These are phyloP conservation scores for Trachelus iudaicus DNA, from an alignment of 2,888 invertebrate genomes.

Conservation along the genomic window DNA sequence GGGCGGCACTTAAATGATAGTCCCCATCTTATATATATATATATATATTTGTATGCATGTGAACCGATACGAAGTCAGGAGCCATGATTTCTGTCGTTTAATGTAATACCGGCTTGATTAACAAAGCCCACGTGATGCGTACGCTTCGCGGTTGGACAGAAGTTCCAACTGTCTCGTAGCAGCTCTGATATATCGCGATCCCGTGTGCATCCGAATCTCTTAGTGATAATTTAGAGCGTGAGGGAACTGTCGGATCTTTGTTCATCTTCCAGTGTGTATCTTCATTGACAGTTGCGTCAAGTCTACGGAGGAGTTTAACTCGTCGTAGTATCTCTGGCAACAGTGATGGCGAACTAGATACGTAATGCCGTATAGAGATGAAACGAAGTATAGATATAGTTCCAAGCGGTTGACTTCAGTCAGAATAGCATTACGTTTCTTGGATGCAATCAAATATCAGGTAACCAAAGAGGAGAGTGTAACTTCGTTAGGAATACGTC, in stretches of 20 bases:
- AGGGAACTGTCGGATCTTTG: background rate
- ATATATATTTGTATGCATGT: background rate
- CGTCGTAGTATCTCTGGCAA: background rate
- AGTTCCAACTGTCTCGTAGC: background rate
- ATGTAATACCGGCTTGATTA: background rate
- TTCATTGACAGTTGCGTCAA: background rate
- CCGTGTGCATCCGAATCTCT: background rate
- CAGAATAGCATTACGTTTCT: background rate
- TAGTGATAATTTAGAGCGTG: too few species aligned
- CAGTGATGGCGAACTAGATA: background rate
- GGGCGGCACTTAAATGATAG: background rate
- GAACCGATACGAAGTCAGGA: background rate
- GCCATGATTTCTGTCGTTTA: background rate
- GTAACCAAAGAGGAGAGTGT: background rate
- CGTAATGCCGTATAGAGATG: background rate
- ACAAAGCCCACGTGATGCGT: constrained; percentile 25
- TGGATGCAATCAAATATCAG: background rate
- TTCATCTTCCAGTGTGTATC: background rate
- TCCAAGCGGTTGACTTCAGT: background rate
- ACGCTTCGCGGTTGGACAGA: constrained; percentile 17
- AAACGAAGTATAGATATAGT: background rate
- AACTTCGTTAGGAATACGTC: too few species aligned
- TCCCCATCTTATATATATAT: background rate
- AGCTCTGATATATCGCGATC: constrained; percentile 15
- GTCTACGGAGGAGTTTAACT: background rate